A percentile compares a stretch with the other conserved stretches of the same genome.
phyloP scores from a whole-genome alignment of 2,797 vertebrate species.

The Paguma larvata region DNA sequence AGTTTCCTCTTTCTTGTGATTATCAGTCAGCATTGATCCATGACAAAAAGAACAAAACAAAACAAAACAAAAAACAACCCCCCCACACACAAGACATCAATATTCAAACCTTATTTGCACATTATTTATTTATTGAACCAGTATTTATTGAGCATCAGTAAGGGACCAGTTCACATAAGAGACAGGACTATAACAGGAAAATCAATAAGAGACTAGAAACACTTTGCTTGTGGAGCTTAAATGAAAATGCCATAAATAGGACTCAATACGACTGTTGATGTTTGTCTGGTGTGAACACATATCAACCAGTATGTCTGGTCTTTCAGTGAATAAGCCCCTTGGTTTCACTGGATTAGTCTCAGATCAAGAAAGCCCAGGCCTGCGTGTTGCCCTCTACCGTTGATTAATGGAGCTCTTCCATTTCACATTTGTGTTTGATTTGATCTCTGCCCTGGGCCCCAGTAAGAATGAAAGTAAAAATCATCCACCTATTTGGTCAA shows the following conservation, averaged over 20 bases:
- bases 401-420: not conserved
- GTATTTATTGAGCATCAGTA: not conserved
- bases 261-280: no score
- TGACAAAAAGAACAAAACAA: no score
- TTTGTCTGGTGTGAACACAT: not conserved
- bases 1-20: not conserved
- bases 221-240: not conserved
- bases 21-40: not conserved
- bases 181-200: not conserved
- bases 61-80: no score
- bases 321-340: not conserved
- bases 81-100: not conserved
- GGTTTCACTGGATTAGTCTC: not conserved
- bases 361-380: not conserved
- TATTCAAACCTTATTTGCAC: slow-evolving; percentile 33
- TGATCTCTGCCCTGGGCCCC: not conserved
- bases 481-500: not conserved
- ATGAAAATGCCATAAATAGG: not conserved
- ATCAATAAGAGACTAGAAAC: not conserved
- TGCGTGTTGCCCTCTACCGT: rapidly evolving
- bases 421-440: not conserved
- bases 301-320: not conserved
- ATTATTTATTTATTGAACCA: not conserved
- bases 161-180: not conserved
- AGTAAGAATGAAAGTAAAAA: slow-evolving; percentile 3